These are phyloP conservation scores for Dolichoris vasculosae DNA, from an alignment of 1,140 invertebrate genomes.

Conservation along the genomic window DNA sequence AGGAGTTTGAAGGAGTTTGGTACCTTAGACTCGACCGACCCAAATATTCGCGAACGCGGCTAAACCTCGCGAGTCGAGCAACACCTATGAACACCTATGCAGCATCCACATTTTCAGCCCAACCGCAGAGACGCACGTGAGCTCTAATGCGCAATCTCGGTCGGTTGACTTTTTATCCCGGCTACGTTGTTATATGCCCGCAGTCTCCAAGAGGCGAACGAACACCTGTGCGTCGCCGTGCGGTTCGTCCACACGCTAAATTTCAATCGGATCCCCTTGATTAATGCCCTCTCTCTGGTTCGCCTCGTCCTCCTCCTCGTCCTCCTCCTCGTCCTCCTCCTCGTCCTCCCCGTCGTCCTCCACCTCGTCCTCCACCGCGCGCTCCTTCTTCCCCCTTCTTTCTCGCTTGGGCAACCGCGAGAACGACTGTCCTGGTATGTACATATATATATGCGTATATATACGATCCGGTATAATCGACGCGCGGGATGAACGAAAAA, in stretches of 20 bases:
- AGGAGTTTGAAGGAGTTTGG: too few relatives aligned
- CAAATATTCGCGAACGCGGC: too few relatives aligned
- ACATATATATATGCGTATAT: background rate
- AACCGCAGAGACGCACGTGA: background rate
- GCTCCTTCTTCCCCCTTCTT: background rate
- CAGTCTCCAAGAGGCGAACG: conserved; percentile 3
- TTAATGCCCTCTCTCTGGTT: conserved; percentile 54
- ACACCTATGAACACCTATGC: background rate
- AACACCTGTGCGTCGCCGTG: conserved; percentile 38
- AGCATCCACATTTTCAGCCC: background rate
- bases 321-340: background rate
- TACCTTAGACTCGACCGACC: too few relatives aligned
- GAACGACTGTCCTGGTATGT: conserved; percentile 8
- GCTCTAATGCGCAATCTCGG: conserved; percentile 5
- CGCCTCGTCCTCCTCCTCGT: background rate
- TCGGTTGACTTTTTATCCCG: conserved; percentile 5
- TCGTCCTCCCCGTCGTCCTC: background rate
- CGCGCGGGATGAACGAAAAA: conserved; percentile 40
- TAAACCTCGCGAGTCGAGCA: too few relatives aligned
- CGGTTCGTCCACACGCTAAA: conserved; percentile 55
- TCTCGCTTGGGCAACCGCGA: background rate
- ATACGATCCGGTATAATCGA: conserved; percentile 29
- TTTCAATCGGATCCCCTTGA: conserved; percentile 59
- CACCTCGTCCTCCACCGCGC: background rate
- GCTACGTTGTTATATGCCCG: background rate